A percentile compares a stretch with the other conserved stretches of the same genome.
These are phyloP conservation scores for Anthopleura sola DNA, from an alignment of 64 coral and sea anemone genomes.

Conservation along the genomic window DNA sequence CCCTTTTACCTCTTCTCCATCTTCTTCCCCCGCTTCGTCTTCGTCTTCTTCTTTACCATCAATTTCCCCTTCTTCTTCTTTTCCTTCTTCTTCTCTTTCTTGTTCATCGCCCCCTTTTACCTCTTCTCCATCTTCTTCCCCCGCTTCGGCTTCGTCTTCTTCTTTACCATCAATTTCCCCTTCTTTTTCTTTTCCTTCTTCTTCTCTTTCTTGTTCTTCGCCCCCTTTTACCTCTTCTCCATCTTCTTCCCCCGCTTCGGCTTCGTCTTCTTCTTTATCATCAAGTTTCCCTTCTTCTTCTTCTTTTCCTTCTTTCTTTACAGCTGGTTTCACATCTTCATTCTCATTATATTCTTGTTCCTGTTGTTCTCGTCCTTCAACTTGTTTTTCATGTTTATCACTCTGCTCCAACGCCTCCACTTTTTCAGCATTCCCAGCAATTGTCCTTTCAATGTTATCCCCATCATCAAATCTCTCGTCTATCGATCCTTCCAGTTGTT, in stretches of 20 bases:
- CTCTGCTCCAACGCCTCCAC: not conserved
- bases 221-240: not conserved
- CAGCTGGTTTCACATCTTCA: not conserved
- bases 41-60: not conserved
- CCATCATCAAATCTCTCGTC: not conserved
- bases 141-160: not conserved
- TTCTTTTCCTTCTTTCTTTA: not conserved
- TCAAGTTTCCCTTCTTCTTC: not conserved
- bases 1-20: not conserved
- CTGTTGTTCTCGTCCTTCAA: not conserved
- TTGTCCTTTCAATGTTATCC: not conserved
- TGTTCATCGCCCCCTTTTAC: too few relatives aligned
- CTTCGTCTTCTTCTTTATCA: not conserved
- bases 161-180: not conserved
- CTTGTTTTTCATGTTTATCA: not conserved
- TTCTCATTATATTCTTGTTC: not conserved
- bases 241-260: not conserved
- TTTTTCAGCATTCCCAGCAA: not conserved
- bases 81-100: not conserved
- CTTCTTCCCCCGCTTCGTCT: not conserved
- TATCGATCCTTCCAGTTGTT: not conserved
- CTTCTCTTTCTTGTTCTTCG: not conserved
- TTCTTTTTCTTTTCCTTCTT: not conserved
- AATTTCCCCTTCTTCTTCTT: not conserved
- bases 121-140: not conserved